Conservation (phyloP, 2,797 vertebrate species). For the Glyptemys insculpta region DNA sequence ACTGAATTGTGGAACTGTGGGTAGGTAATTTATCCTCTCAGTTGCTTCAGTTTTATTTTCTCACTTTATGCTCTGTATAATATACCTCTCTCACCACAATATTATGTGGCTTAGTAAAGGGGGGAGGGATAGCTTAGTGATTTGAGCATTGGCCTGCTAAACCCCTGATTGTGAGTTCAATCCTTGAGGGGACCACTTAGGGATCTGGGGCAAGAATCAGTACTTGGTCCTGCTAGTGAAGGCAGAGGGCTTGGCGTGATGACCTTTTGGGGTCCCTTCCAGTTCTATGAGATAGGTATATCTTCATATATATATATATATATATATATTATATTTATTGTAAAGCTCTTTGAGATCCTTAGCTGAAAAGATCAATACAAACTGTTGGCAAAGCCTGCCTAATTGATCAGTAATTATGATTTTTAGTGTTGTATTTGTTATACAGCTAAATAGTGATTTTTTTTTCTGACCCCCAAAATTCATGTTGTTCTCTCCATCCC, state of each 20-base stretch:
- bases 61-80: background rate
- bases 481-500: background rate
- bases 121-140: too few relatives aligned
- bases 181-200: too few relatives aligned
- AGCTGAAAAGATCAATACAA: background rate
- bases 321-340: too few relatives aligned
- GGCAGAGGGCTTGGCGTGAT: too few relatives aligned
- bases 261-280: too few relatives aligned
- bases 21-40: background rate
- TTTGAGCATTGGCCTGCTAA: too few relatives aligned
- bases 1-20: background rate
- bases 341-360: background rate
- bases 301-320: too few relatives aligned
- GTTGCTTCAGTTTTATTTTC: background rate
- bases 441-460: background rate
- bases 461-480: background rate
- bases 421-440: background rate
- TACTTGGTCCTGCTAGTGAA: too few relatives aligned
- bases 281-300: too few relatives aligned
- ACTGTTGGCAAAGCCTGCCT: background rate
- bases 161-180: too few relatives aligned
- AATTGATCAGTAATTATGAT: background rate
- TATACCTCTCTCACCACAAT: background rate
- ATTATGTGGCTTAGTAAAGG: background rate
- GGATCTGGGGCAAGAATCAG: too few relatives aligned